Evolutionary conservation across 2,888 invertebrate species (phyloP).

Genomic region (Xestia ashworthii): DNA sequence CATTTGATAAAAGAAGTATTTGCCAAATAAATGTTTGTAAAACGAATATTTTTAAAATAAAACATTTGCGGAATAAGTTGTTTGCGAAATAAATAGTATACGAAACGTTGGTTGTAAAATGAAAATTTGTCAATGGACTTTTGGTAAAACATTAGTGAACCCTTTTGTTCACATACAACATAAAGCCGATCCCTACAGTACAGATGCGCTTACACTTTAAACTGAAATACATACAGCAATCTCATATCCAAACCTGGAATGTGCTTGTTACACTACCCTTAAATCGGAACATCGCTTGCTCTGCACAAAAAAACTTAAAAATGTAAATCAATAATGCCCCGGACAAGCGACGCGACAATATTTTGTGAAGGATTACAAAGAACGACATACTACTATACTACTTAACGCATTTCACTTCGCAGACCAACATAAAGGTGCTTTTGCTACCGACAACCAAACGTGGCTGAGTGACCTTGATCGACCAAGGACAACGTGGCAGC

Average conservation of each 20-base stretch:
- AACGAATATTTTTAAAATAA: too few relatives aligned
- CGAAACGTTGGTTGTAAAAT: too few relatives aligned
- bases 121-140: too few relatives aligned
- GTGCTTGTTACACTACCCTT: neutral
- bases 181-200: neutral
- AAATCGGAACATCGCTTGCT: neutral
- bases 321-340: neutral
- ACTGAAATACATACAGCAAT: neutral
- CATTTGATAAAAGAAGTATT: too few relatives aligned
- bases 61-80: too few relatives aligned
- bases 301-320: neutral
- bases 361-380: neutral
- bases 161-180: neutral
- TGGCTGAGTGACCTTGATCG: constrained; percentile 23
- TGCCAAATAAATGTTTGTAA: too few relatives aligned
- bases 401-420: neutral
- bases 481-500: constrained; percentile 12
- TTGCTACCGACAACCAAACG: too few relatives aligned
- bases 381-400: neutral
- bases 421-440: neutral
- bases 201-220: neutral
- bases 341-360: neutral
- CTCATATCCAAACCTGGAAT: neutral
- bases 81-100: too few relatives aligned
- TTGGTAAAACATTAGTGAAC: too few relatives aligned